phyloP scores from a whole-genome alignment of 2,797 vertebrate species.

The Urophycis tenuis region DNA sequence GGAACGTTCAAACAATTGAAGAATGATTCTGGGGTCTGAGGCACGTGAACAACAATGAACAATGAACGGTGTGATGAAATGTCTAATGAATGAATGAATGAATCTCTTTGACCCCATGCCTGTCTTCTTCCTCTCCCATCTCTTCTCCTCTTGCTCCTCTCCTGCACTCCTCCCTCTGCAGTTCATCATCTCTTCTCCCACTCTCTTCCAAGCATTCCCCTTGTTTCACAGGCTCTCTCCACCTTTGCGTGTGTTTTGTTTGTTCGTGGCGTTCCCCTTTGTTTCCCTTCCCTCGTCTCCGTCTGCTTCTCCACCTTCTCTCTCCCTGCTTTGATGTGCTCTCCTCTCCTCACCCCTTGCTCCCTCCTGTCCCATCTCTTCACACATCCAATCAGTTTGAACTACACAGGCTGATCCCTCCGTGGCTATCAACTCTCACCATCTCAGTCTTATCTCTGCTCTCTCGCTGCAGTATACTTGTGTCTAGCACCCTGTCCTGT shows the following conservation, averaged over 20 bases:
- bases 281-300: not conserved
- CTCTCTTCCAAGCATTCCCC: slow-evolving; percentile 8
- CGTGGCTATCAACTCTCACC: not conserved
- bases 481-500: not conserved
- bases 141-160: slow-evolving; percentile 1
- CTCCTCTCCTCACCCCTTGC: slow-evolving; percentile 1
- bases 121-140: slow-evolving; percentile 1
- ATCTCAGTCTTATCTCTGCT: not conserved
- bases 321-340: not conserved
- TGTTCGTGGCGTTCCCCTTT: not conserved
- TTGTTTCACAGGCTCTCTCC: not conserved
- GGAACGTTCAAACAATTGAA: not conserved
- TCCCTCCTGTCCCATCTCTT: not conserved
- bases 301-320: not conserved
- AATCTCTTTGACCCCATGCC: not conserved
- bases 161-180: too few relatives aligned
- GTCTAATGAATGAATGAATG: too few relatives aligned
- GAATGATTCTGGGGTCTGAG: not conserved
- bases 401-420: slow-evolving; percentile 6
- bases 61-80: too few relatives aligned
- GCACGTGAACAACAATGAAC: too few relatives aligned
- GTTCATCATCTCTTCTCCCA: not conserved
- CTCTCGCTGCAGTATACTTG: not conserved
- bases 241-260: not conserved
- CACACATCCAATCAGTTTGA: slow-evolving; percentile 5